Evolutionary conservation across 2,113 vertebrate genomes (phyloP), one percentile per base, ranked within the genome.

Genomic region (Todiramphus saurophagus): DNA sequence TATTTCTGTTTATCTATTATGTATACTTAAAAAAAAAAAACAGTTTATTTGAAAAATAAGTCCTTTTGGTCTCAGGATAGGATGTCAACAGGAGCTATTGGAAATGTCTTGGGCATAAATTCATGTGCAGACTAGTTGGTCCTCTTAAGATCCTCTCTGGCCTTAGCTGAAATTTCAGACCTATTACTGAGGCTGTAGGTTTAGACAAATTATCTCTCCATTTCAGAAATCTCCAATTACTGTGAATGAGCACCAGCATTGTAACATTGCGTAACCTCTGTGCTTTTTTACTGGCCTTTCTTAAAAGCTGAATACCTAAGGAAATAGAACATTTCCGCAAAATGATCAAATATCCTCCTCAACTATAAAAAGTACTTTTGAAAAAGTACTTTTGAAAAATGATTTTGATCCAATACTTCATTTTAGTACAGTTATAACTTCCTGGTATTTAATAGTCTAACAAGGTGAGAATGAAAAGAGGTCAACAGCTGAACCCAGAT

Each of bases 381-480:
- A 86, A 91, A 72, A 59, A 82, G 77, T 44, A 53, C 69, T 93
- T 91, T 17, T 68, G 67, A 94, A 91, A 59, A 63, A 83, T 80
- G 25, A 90, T 96, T 93, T 87, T 93, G 48, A 76, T 90, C 53
- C 63, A 93, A 25, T 94, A 83, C 48, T 97, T 97, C 75, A 92
- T 80, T 88, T 92, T 56, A 83, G 56, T 41, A 31, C 15, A 94
- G 69, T 74, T 90, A 94, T 84, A 89, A 97, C 89, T 96, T 96
- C 85, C 31, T 35, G 55, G 17, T 95, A 64, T 95, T 97, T 95
- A 95, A 96, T 83, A 96, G 95, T 84, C 50, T 88, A 95, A 93
- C 66, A 96, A 87, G 81, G 62, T 33, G 56, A 94, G 80, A 92
- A 93, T 88, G 69, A 92, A 95, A 72, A 93, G 91, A 94, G 70